Percentiles rank a stretch among this genome's conserved stretches.
Conservation (phyloP, 2,113 vertebrate species). For the Phalacrocorax pelagicus region DNA sequence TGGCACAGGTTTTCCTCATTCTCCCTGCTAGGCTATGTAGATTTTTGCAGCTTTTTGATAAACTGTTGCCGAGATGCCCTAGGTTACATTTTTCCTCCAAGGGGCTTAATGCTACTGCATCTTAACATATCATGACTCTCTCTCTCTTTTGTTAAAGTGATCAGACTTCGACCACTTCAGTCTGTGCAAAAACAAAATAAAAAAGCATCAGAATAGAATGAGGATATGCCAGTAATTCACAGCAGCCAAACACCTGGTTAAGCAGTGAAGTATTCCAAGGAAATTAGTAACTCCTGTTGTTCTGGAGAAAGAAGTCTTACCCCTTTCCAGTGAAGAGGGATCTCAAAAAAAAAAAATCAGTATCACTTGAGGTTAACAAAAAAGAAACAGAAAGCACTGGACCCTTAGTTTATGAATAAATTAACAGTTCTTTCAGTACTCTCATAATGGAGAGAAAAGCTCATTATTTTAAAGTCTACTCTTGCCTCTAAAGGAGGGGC, state of each 20-base stretch:
- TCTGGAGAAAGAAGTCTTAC: neutral
- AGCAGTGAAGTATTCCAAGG: neutral
- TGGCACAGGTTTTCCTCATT: neutral
- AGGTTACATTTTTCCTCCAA: neutral
- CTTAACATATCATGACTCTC: neutral
- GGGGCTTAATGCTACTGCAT: neutral
- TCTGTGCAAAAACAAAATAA: neutral
- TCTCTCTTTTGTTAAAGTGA: neutral
- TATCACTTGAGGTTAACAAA: neutral
- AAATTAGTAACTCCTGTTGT: neutral
- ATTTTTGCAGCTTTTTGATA: neutral
- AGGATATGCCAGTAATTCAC: neutral
- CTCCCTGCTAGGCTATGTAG: neutral
- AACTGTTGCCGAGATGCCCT: neutral
- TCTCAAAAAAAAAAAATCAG: neutral
- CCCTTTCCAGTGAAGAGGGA: neutral
- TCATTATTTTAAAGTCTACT: neutral
- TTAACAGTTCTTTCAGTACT: neutral
- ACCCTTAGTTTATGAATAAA: neutral
- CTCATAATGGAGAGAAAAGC: neutral
- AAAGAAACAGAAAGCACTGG: neutral
- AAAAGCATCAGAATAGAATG: neutral
- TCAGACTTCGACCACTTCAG: neutral
- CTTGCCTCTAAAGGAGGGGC: neutral
- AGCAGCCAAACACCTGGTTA: slow-evolving; percentile 28